A percentile compares a stretch with the other conserved stretches of the same genome.
phyloP scores from a whole-genome alignment of 35 echinoderm and acorn worm species.

The Diadema setosum region DNA sequence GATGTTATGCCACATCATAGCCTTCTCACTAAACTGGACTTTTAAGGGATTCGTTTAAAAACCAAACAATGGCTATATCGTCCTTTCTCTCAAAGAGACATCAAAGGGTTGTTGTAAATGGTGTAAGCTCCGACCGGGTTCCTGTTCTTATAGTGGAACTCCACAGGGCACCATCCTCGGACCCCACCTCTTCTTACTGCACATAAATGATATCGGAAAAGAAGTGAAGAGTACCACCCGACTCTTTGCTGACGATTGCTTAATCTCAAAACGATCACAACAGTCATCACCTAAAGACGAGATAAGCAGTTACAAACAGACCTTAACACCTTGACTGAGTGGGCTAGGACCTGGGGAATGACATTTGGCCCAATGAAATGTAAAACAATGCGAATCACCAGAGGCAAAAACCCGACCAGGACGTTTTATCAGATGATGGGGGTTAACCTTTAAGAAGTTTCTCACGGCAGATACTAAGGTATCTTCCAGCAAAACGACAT shows the following conservation, averaged over 20 bases:
- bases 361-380: neutral
- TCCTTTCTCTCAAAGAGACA: neutral
- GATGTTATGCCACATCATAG: neutral
- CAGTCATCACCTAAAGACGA: neutral
- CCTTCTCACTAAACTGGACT: neutral
- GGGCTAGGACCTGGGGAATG: neutral
- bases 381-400: neutral
- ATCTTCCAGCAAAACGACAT: neutral
- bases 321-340: neutral
- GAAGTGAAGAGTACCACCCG: neutral
- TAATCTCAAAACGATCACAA: too few species aligned
- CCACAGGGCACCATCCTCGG: slow-evolving; percentile 47
- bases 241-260: slow-evolving; percentile 20
- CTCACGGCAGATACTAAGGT: neutral
- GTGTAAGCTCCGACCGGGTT: neutral
- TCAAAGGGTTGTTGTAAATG: neutral
- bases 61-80: neutral
- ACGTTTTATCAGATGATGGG: neutral
- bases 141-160: slow-evolving; percentile 33
- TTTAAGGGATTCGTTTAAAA: neutral
- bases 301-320: neutral
- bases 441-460: neutral
- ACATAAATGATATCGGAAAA: neutral
- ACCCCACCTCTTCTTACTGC: slow-evolving; percentile 1
- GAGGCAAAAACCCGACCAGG: neutral